Conservation (phyloP, 2,888 invertebrate species). For the Myopa testacea region DNA sequence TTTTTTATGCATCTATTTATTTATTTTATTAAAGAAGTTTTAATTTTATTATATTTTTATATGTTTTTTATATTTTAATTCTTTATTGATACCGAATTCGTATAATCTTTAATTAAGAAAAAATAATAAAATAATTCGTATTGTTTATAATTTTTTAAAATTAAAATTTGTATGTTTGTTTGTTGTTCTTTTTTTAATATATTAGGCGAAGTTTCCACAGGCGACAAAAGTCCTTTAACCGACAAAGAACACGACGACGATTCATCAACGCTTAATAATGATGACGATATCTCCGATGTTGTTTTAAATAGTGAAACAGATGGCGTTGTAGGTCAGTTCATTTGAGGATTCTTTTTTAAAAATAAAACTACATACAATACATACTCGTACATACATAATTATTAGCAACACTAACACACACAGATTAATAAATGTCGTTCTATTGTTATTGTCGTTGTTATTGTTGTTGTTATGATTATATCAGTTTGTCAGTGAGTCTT, state of each 20-base stretch:
- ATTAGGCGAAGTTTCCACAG: slow-evolving; percentile 69
- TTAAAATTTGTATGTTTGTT: slow-evolving; percentile 30
- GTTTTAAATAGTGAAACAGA: slow-evolving; percentile 63
- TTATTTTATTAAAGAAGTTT: neutral
- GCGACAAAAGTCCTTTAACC: slow-evolving; percentile 67
- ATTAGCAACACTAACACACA: slow-evolving; percentile 33
- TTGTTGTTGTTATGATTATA: slow-evolving; percentile 21
- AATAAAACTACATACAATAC: slow-evolving; percentile 15
- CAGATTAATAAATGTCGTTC: slow-evolving; percentile 35
- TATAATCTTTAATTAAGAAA: too few species aligned
- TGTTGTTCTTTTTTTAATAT: slow-evolving; percentile 28
- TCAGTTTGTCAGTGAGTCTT: neutral
- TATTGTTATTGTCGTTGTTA: slow-evolving; percentile 31
- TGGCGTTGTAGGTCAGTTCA: slow-evolving; percentile 68
- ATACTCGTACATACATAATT: slow-evolving; percentile 39
- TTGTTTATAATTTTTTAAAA: slow-evolving; percentile 40
- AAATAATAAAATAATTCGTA: slow-evolving; percentile 31
- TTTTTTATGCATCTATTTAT: slow-evolving; percentile 16
- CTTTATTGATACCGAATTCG: neutral
- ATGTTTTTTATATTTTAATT: slow-evolving; percentile 40
- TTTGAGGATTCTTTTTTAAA: slow-evolving; percentile 45
- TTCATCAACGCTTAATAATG: slow-evolving; percentile 56
- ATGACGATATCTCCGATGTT: slow-evolving; percentile 63
- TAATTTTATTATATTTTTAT: neutral
- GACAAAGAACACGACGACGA: slow-evolving; percentile 63